phyloP scores from a whole-genome alignment of 2,113 vertebrate genomes.

The Lota lota region DNA sequence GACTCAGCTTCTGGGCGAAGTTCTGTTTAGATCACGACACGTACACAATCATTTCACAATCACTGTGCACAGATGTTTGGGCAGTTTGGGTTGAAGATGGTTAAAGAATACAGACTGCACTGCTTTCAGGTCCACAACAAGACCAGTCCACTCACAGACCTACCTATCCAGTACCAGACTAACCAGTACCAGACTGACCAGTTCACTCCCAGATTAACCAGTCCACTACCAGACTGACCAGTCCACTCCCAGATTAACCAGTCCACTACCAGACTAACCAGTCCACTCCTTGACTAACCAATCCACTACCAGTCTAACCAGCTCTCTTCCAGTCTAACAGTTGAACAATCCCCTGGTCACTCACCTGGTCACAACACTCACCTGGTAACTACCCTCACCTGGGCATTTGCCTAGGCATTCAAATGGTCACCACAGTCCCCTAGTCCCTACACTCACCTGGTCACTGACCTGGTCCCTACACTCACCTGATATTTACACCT shows the following conservation, averaged over 20 bases:
- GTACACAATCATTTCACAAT: too few species aligned
- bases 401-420: too few species aligned
- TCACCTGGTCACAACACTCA: too few species aligned
- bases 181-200: slow-evolving; percentile 27
- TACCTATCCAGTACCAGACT: too few species aligned
- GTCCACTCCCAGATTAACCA: slow-evolving; percentile 36
- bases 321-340: slow-evolving; percentile 35
- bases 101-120: slow-evolving; percentile 28
- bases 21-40: slow-evolving; percentile 3
- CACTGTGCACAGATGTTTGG: too few species aligned
- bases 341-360: not conserved
- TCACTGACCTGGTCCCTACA: too few species aligned
- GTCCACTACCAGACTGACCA: not conserved
- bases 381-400: too few species aligned
- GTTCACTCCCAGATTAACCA: slow-evolving; percentile 36
- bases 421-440: too few species aligned
- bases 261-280: not conserved
- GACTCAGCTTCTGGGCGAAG: not conserved
- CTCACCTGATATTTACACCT: too few species aligned
- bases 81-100: too few species aligned
- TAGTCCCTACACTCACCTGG: too few species aligned
- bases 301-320: not conserved
- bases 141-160: not conserved
- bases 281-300: slow-evolving; percentile 35
- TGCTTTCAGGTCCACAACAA: slow-evolving; percentile 9